Evolutionary conservation across 2,888 invertebrate genomes (phyloP).

Genomic region (Drosophila ustulata): DNA sequence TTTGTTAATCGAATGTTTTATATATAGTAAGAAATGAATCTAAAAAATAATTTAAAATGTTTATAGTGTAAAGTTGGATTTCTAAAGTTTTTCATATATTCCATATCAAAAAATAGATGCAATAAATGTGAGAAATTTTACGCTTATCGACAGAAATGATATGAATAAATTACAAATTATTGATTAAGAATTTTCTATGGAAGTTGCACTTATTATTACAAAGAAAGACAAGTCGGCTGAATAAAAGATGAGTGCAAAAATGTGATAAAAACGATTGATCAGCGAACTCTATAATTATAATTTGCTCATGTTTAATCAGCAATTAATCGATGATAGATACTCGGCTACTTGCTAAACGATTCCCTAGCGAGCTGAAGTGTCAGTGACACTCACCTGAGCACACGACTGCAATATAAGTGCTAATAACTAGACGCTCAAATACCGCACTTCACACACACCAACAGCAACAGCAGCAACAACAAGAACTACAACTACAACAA

Average conservation of each 20-base stretch:
- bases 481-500: conserved; percentile 15
- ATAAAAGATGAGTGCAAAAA: background rate
- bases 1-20: too few species aligned
- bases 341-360: conserved; percentile 5
- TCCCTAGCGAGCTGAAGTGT: conserved; percentile 32
- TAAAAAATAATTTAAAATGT: too few species aligned
- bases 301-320: background rate
- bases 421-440: conserved; percentile 62
- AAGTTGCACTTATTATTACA: too few species aligned
- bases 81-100: too few species aligned
- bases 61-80: too few species aligned
- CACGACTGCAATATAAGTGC: conserved; percentile 51
- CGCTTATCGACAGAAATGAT: too few species aligned
- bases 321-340: conserved; percentile 17
- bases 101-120: too few species aligned
- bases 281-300: background rate
- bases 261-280: too few species aligned
- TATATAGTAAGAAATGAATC: too few species aligned
- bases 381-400: conserved; percentile 48
- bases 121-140: too few species aligned
- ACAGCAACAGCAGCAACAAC: conserved; percentile 17
- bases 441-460: conserved; percentile 35
- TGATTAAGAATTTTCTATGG: too few species aligned
- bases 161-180: too few species aligned
- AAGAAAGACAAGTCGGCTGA: background rate